These are phyloP conservation scores for Pecten maximus DNA, from an alignment of 2,888 invertebrate species.

Conservation along the genomic window DNA sequence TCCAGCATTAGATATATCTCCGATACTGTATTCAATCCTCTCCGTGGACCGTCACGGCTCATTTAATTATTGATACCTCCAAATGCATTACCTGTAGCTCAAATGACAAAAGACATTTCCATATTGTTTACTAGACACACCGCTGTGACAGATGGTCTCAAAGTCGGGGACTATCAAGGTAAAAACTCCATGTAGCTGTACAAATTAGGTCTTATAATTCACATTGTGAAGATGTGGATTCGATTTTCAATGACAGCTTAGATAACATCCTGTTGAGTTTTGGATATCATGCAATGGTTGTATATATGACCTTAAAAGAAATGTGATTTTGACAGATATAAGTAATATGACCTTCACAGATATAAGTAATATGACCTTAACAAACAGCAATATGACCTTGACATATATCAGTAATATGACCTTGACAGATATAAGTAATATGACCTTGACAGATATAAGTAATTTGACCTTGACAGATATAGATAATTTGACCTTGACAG, in stretches of 20 bases:
- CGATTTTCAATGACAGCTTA: too few relatives aligned
- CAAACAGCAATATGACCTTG: background rate
- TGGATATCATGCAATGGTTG: too few relatives aligned
- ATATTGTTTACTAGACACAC: background rate
- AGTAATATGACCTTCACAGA: background rate
- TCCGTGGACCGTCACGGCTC: background rate
- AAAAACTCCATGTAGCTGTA: too few relatives aligned
- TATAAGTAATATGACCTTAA: too few relatives aligned
- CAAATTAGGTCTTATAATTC: too few relatives aligned
- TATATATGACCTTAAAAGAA: too few relatives aligned
- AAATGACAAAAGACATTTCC: slow-evolving; percentile 18
- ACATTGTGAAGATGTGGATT: too few relatives aligned
- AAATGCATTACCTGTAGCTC: slow-evolving; percentile 25
- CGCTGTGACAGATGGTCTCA: background rate
- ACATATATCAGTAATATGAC: background rate
- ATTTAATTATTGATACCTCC: background rate
- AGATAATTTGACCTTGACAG: background rate
- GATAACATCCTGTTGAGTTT: too few relatives aligned
- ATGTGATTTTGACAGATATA: background rate
- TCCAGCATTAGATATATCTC: background rate
- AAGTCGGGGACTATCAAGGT: background rate
- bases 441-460: background rate
- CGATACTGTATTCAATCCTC: background rate
- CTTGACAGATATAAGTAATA: background rate
- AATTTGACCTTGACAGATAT: background rate